Percentiles rank a stretch among this genome's conserved stretches.
These are phyloP conservation scores for Bungarus multicinctus DNA, from an alignment of 2,113 vertebrate genomes.

Conservation along the genomic window DNA sequence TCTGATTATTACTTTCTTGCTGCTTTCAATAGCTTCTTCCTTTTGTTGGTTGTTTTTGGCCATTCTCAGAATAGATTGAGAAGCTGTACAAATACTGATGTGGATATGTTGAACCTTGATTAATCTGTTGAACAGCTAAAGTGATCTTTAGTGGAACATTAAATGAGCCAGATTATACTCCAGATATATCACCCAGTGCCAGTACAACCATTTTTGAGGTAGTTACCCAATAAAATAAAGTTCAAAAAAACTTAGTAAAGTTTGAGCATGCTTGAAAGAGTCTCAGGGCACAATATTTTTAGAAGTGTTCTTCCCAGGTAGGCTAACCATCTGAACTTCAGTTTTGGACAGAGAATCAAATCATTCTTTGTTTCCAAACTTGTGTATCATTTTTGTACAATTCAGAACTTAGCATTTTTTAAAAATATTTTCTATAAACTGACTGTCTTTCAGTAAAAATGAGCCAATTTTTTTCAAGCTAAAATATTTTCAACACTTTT, in stretches of 20 bases:
- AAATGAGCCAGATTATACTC: neutral
- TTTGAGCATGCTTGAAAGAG: neutral
- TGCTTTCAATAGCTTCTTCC: neutral
- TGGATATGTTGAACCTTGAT: neutral
- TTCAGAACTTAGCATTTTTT: neutral
- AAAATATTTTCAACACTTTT: neutral
- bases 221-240: too few relatives aligned
- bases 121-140: neutral
- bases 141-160: neutral
- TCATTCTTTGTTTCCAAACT: neutral
- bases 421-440: neutral
- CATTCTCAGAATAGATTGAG: neutral
- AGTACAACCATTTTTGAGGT: neutral
- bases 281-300: neutral
- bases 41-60: neutral
- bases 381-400: neutral
- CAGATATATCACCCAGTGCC: neutral
- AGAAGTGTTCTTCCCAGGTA: neutral
- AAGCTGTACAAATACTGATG: neutral
- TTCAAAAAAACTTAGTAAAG: neutral
- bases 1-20: neutral
- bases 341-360: neutral
- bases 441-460: neutral
- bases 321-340: neutral
- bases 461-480: neutral